These are phyloP conservation scores for Eupithecia pulchellata DNA, from an alignment of 2,888 invertebrate genomes.

Conservation along the genomic window DNA sequence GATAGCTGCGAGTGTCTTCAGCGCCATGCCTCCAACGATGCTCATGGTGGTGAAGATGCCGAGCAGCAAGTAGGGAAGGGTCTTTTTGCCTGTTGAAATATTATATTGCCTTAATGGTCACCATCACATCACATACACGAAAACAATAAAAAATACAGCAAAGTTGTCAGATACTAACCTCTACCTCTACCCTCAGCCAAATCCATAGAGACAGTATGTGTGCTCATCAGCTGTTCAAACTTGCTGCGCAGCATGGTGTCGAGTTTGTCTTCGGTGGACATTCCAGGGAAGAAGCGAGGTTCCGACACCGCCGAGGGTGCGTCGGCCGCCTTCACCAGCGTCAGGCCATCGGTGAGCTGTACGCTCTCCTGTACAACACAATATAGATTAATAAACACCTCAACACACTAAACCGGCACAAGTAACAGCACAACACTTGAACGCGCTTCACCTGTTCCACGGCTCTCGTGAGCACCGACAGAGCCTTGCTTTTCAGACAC, in stretches of 20 bases:
- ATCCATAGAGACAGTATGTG: slow-evolving; percentile 88
- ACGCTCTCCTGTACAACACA: slow-evolving; percentile 80
- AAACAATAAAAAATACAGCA: background rate
- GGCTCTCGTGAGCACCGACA: slow-evolving; percentile 85
- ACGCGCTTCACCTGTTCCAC: slow-evolving; percentile 82
- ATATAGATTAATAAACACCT: slow-evolving; percentile 55
- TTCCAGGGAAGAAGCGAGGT: slow-evolving; percentile 84
- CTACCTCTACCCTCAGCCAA: slow-evolving; percentile 83
- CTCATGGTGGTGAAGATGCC: slow-evolving; percentile 88
- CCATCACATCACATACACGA: background rate
- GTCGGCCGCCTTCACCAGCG: slow-evolving; percentile 85
- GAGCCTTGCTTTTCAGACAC: slow-evolving; percentile 87
- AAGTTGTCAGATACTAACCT: slow-evolving; percentile 60
- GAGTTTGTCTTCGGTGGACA: slow-evolving; percentile 84
- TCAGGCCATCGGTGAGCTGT: slow-evolving; percentile 86
- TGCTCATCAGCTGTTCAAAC: slow-evolving; percentile 86
- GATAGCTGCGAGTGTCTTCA: slow-evolving; percentile 89
- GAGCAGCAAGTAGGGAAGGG: slow-evolving; percentile 85
- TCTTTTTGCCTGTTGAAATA: slow-evolving; percentile 79
- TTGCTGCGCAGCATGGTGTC: slow-evolving; percentile 81
- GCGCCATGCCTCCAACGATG: slow-evolving; percentile 88
- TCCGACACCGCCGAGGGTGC: slow-evolving; percentile 83
- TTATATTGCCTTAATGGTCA: slow-evolving; percentile 14
- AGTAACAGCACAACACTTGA: slow-evolving; percentile 44
- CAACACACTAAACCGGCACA: slow-evolving; percentile 51